phyloP scores from a whole-genome alignment of 2,797 vertebrate genomes.

The Spinibarbus caldwelli region DNA sequence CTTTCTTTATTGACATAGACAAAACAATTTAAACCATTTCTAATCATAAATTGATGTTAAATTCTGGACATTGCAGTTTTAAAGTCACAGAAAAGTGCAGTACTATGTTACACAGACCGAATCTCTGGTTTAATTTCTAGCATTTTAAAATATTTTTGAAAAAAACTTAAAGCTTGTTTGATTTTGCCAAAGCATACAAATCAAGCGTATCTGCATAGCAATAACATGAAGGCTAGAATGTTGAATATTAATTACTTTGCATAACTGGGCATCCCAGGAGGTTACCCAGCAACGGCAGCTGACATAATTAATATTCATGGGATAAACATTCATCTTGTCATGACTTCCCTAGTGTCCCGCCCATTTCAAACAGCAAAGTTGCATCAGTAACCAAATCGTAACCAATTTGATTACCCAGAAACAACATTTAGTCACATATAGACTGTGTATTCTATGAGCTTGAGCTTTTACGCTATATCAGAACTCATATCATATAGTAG shows the following conservation, averaged over 20 bases:
- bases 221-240: neutral
- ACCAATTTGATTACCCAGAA: neutral
- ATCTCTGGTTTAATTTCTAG: too few species aligned
- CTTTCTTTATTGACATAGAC: neutral
- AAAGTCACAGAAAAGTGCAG: neutral
- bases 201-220: neutral
- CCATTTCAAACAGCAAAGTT: too few species aligned
- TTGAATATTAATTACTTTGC: conserved; percentile 21
- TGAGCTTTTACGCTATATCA: neutral
- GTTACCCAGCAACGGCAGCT: neutral
- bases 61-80: neutral
- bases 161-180: neutral
- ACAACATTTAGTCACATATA: neutral
- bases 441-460: neutral
- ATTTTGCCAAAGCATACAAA: neutral
- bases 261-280: neutral
- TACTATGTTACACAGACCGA: neutral
- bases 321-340: neutral
- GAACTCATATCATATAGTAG: neutral
- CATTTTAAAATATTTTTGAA: neutral
- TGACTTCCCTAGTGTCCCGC: neutral
- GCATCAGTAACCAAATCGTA: neutral
- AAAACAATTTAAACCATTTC: too few species aligned
- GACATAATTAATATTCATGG: neutral
- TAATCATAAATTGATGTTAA: neutral